phyloP scores from a whole-genome alignment of 2,113 vertebrate species.

The Sapayoa aenigma region DNA sequence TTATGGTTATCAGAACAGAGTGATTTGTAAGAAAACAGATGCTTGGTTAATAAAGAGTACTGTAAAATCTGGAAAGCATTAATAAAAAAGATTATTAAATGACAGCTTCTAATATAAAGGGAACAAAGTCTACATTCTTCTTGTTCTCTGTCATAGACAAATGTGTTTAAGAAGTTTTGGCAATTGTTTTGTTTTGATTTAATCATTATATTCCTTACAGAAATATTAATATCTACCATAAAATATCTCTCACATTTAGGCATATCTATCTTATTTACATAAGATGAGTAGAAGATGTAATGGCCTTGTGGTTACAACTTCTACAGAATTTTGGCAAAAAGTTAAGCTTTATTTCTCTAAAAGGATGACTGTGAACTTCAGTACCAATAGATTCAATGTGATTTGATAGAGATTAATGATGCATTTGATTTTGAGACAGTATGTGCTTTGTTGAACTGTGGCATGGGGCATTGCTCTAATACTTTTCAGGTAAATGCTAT shows the following conservation, averaged over 20 bases:
- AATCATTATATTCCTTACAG: conserved; percentile 40
- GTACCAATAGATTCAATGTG: not conserved
- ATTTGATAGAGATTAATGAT: not conserved
- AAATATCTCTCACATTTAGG: not conserved
- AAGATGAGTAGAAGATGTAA: conserved; percentile 1
- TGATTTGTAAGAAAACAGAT: not conserved
- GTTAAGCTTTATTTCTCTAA: not conserved
- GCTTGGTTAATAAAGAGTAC: not conserved
- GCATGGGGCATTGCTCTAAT: not conserved
- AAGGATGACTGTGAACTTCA: not conserved
- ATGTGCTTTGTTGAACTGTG: not conserved
- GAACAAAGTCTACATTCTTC: not conserved
- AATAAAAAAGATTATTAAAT: not conserved
- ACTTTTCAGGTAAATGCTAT: not conserved
- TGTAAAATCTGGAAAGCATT: not conserved
- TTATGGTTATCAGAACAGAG: not conserved
- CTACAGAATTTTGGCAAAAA: not conserved
- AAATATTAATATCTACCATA: conserved; percentile 36
- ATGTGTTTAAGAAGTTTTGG: not conserved
- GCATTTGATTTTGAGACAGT: not conserved
- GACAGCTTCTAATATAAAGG: not conserved
- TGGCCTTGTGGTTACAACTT: not conserved
- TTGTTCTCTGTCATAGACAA: not conserved
- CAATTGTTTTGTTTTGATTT: conserved; percentile 40
- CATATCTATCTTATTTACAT: not conserved